phyloP scores from a whole-genome alignment of 2,888 invertebrate species.

The Lycocerus yunnanus region DNA sequence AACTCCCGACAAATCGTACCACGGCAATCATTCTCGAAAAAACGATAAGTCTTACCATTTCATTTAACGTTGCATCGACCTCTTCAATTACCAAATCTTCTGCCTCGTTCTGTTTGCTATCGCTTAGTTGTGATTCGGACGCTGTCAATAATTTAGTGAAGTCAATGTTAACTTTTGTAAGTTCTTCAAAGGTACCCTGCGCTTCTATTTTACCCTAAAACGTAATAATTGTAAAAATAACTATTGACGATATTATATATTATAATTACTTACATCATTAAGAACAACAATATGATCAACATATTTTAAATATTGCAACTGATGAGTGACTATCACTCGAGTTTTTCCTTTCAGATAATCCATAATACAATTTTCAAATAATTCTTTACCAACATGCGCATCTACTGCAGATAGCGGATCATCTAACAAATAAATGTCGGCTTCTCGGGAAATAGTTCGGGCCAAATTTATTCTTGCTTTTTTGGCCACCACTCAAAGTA shows the following conservation, averaged over 20 bases:
- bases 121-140: too few relatives aligned
- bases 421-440: conserved; percentile 77
- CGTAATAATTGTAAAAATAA: too few relatives aligned
- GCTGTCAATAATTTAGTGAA: too few relatives aligned
- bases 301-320: conserved; percentile 65
- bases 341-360: conserved; percentile 62
- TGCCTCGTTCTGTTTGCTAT: too few relatives aligned
- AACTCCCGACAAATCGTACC: too few relatives aligned
- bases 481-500: conserved; percentile 80
- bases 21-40: too few relatives aligned
- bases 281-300: conserved; percentile 62
- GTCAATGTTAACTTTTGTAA: too few relatives aligned
- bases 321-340: conserved; percentile 73
- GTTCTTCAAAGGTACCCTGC: too few relatives aligned
- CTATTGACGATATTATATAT: not conserved
- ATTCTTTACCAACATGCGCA: conserved; percentile 73
- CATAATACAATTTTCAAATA: conserved; percentile 75
- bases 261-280: conserved; percentile 47
- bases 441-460: conserved; percentile 76
- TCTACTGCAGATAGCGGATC: conserved; percentile 84
- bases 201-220: too few relatives aligned
- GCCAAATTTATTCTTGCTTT: conserved; percentile 79
- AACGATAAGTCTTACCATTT: too few relatives aligned
- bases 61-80: too few relatives aligned
- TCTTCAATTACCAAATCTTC: too few relatives aligned